These are phyloP conservation scores for Crotalus tigris DNA, from an alignment of 2,113 vertebrate species.

Conservation along the genomic window DNA sequence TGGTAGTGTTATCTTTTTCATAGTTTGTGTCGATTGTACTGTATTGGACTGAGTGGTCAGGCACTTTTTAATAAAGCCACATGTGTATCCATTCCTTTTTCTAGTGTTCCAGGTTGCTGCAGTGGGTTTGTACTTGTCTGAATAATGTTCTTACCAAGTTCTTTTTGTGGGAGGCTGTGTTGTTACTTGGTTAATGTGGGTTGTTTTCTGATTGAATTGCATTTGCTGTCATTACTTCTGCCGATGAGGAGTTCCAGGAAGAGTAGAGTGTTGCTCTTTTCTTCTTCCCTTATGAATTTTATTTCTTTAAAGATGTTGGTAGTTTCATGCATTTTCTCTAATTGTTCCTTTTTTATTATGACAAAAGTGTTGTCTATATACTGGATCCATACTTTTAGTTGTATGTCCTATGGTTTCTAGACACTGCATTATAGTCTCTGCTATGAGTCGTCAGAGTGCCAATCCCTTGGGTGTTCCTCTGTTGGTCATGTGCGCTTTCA, in stretches of 20 bases:
- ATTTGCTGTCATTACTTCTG: background rate
- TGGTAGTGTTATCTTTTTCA: background rate
- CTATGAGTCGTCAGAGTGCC: background rate
- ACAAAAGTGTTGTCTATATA: background rate
- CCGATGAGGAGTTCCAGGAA: background rate
- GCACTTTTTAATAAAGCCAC: background rate
- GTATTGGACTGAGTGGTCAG: background rate
- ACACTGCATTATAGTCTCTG: background rate
- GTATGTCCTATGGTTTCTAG: background rate
- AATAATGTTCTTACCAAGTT: background rate
- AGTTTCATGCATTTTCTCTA: background rate
- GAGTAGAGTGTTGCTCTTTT: background rate
- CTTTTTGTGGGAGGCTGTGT: background rate
- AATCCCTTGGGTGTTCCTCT: background rate
- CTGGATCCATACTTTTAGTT: background rate
- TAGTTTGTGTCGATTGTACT: background rate
- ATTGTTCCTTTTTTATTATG: background rate
- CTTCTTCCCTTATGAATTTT: background rate
- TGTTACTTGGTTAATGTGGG: background rate
- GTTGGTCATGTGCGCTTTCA: background rate
- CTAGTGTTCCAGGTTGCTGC: background rate
- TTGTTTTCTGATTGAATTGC: background rate
- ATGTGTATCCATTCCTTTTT: background rate
- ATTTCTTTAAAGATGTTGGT: background rate
- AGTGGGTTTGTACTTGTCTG: background rate